Base-by-base conservation (phyloP, 2,113 vertebrate species). In the Odontesthes bonariensis region DNA sequence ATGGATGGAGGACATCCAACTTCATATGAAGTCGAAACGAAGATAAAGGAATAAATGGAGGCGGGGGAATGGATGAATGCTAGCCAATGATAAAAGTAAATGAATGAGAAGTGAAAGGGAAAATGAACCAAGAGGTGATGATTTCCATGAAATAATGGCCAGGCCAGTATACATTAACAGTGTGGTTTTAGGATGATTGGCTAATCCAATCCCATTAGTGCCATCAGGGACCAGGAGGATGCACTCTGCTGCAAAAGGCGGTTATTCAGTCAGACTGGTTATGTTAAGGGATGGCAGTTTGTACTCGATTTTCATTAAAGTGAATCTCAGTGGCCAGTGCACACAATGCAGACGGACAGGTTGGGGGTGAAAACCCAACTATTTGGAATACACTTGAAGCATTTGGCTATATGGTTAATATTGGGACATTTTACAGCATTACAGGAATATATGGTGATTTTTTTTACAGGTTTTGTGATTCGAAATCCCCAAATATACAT, bases 141-240 rank as follows among this genome's bases (percentile, higher is more conserved):
- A 79, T 62, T 27, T 38, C 47, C 31, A 70, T 64, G 70, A 75
- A 74, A 86, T 56, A 63, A 72, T 49, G 47, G 33, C 13, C 64
- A 75, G 70, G 23, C 65, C 32, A 33, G 67, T 62, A 27, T 81
- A 61, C 61, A 60, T 70, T 73, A 76, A 54, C 46, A 35, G 6
- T 2, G 2, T 46, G 46, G 69, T 72, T 77, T 70, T 51, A 71
- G 66, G 66, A 59, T 69, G 56, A 81, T 81, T 69, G 65, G 69
- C 60, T 82, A 56, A 85, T 79, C 75, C 57, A 38, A 81, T 81
- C 82, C 81, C 59, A 70, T 83, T 77, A 77, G 59, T 31, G 54
- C 59, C 8, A 19, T 69, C 31, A 1, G 57, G 69, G 35, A 61
- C 55, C 59, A 9, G 58, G 22, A 75, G 51, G 76, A 83, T 69